A percentile compares a stretch with the other conserved stretches of the same genome.
phyloP scores from a whole-genome alignment of 2,113 vertebrate species.

The Pluvianellus socialis region DNA sequence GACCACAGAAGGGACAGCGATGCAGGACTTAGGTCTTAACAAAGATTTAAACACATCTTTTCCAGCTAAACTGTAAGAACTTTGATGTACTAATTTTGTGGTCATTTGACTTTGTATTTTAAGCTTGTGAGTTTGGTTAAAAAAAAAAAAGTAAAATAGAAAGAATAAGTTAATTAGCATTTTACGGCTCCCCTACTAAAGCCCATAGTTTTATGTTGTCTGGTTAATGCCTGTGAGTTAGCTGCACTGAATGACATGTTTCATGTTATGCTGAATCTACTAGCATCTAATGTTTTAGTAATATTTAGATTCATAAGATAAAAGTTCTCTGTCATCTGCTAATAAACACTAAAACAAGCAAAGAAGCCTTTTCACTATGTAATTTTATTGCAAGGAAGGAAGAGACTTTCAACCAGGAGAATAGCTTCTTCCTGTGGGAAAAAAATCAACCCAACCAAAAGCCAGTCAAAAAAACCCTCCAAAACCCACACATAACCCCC shows the following conservation, averaged over 20 bases:
- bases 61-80: neutral
- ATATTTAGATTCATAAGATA: neutral
- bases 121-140: neutral
- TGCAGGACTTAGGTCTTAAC: too few species aligned
- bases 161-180: neutral
- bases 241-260: neutral
- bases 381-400: neutral
- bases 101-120: neutral
- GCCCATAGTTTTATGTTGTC: neutral
- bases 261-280: neutral
- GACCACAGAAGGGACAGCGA: neutral
- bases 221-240: neutral
- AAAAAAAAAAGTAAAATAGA: neutral
- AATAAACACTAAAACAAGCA: neutral
- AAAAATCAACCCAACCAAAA: neutral
- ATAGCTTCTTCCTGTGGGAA: neutral
- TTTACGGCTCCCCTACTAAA: neutral
- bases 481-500: rapidly evolving
- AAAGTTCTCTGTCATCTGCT: neutral
- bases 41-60: too few species aligned
- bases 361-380: neutral
- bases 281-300: neutral
- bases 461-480: neutral
- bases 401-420: neutral
- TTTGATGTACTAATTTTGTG: neutral